Percentiles rank a stretch among this genome's conserved stretches.
Conservation (phyloP, 2,888 invertebrate species). For the Malacosoma neustria region DNA sequence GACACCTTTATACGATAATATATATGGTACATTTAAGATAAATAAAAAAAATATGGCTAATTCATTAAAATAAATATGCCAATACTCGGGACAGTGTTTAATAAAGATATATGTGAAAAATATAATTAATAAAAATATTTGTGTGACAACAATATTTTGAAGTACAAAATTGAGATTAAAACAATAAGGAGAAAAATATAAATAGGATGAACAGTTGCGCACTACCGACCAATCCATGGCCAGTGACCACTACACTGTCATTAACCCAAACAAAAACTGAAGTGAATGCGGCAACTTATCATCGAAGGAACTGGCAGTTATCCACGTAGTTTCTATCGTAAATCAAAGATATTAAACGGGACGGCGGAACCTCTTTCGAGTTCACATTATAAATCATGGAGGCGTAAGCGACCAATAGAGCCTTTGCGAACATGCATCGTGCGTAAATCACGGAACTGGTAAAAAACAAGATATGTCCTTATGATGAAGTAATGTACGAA, state of each 20-base stretch:
- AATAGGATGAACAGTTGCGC: not conserved
- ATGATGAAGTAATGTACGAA: conserved; percentile 17
- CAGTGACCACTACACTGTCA: conserved; percentile 53
- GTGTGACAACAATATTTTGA: too few relatives aligned
- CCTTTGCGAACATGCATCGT: conserved; percentile 49
- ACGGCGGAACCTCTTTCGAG: conserved; percentile 72
- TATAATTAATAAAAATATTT: too few relatives aligned
- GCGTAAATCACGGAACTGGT: conserved; percentile 44
- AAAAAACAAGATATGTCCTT: conserved; percentile 32
- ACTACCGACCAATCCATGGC: not conserved
- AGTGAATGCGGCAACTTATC: conserved; percentile 69
- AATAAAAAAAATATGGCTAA: too few relatives aligned
- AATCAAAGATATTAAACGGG: conserved; percentile 74
- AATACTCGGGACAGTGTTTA: too few relatives aligned
- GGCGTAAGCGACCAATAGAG: conserved; percentile 61
- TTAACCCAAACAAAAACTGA: conserved; percentile 62
- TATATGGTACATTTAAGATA: too few relatives aligned
- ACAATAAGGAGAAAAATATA: too few relatives aligned
- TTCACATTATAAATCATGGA: conserved; percentile 70
- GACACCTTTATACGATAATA: too few relatives aligned
- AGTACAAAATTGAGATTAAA: too few relatives aligned
- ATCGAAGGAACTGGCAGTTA: conserved; percentile 65
- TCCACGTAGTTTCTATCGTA: conserved; percentile 70
- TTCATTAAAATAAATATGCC: too few relatives aligned
- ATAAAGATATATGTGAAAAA: too few relatives aligned